A percentile compares a stretch with the other conserved stretches of the same genome.
These are phyloP conservation scores for Drosophila simulans DNA, from an alignment of 1,140 invertebrate genomes.

Conservation along the genomic window DNA sequence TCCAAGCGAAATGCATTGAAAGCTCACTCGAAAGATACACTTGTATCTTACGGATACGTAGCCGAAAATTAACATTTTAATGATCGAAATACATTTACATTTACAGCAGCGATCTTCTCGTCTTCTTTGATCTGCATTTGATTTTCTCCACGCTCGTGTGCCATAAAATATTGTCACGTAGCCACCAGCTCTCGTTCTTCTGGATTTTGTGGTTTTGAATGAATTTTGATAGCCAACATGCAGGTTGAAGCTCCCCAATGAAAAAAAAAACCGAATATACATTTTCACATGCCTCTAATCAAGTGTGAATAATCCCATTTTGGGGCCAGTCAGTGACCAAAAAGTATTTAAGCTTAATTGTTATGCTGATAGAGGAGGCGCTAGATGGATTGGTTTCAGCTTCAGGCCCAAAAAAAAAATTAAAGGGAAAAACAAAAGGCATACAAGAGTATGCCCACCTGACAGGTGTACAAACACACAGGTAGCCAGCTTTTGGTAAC, in stretches of 20 bases:
- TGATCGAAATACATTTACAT: conserved; percentile 40
- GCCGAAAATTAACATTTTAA: conserved; percentile 11
- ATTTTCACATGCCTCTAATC: conserved; percentile 78
- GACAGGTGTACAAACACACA: conserved; percentile 70
- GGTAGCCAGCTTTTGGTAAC: conserved; percentile 32
- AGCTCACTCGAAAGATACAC: conserved; percentile 33
- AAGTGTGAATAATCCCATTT: conserved; percentile 80
- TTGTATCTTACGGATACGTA: conserved; percentile 13
- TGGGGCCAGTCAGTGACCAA: conserved; percentile 61
- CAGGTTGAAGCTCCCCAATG: conserved; percentile 3
- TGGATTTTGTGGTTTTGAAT: conserved; percentile 52
- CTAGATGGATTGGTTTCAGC: conserved; percentile 78
- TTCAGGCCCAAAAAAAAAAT: conserved; percentile 33
- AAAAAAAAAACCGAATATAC: background rate
- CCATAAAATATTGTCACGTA: conserved; percentile 66
- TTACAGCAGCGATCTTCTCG: conserved; percentile 4
- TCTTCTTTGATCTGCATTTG: conserved; percentile 37
- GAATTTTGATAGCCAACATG: conserved; percentile 47
- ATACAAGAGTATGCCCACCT: conserved; percentile 55
- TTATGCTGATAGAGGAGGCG: conserved; percentile 82
- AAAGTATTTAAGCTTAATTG: conserved; percentile 78
- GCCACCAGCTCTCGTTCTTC: conserved; percentile 15
- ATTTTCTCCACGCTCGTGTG: conserved; percentile 1
- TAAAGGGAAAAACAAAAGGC: conserved; percentile 37
- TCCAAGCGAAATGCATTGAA: conserved; percentile 59